Evolutionary conservation across 2,888 invertebrate species (phyloP).

Genomic region (Diarsia rubi): DNA sequence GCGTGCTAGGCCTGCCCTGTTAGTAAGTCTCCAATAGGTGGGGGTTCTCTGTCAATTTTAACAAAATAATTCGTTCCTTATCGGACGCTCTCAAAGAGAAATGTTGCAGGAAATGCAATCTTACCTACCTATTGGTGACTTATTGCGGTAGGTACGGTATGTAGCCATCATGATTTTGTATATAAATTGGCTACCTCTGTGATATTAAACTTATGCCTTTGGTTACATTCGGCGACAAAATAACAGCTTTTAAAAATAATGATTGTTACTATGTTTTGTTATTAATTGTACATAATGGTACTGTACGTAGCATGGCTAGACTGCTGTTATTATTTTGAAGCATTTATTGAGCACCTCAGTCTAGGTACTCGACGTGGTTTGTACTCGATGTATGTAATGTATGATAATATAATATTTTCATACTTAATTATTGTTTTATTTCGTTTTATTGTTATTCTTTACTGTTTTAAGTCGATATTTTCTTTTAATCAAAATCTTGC

Average conservation of each 20-base stretch:
- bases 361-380: slow-evolving; percentile 80
- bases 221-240: slow-evolving; percentile 72
- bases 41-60: neutral
- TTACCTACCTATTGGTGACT: slow-evolving; percentile 20
- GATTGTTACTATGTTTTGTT: slow-evolving; percentile 71
- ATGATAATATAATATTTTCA: slow-evolving; percentile 86
- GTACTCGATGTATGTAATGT: slow-evolving; percentile 83
- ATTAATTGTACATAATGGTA: slow-evolving; percentile 67
- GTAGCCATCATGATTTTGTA: slow-evolving; percentile 64
- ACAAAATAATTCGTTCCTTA: neutral
- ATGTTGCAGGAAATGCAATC: slow-evolving; percentile 8
- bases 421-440: slow-evolving; percentile 67
- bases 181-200: slow-evolving; percentile 78
- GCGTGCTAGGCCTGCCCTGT: slow-evolving; percentile 27
- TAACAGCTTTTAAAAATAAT: slow-evolving; percentile 67
- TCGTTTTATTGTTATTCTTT: neutral
- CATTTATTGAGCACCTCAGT: slow-evolving; percentile 80
- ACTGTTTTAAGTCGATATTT: neutral
- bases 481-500: neutral
- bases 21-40: slow-evolving; percentile 12
- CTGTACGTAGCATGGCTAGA: slow-evolving; percentile 78
- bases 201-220: slow-evolving; percentile 76
- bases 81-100: slow-evolving; percentile 17
- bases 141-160: slow-evolving; percentile 32
- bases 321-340: slow-evolving; percentile 77